Evolutionary conservation across 92 coral and sea anemone genomes (phyloP), one percentile per base, ranked within the genome.

Genomic region (Porites rus): DNA sequence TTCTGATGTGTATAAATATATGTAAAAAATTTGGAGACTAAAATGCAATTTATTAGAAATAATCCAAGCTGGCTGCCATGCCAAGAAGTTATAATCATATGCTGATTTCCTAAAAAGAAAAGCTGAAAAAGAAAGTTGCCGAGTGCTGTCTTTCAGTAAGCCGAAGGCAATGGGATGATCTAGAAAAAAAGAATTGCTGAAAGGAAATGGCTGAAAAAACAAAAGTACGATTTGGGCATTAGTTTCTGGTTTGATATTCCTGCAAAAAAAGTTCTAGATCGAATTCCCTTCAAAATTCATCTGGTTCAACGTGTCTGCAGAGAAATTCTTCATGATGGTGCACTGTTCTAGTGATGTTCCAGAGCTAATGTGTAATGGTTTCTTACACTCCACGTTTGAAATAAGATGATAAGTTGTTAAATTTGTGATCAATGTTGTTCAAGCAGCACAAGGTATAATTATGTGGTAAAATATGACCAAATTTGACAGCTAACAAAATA

Each of bases 171-270:
- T 73, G 22, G 62, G 87, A 1, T 17, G 82, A 77, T 77, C 94
- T 87, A 87, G 56, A 91, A 62, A 72, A 64, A 60, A 64, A 22
- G 24, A 22, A 81, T 61, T 77, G 84, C 87, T 86, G 88, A 90
- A 77, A 90, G 74, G 83, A 38, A 88, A 88, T 72, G 56, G 89
- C 91, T 87, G 88, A 87, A 89, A 86, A 85, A 91, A 84, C 80
- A 82, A 83, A 86, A 83, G 31, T 82, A 88, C 73, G 74, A 81
- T 82, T 87, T 84, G 46, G 82, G 78, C 81, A 79, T 89, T 89
- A 89, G 92, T 89, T 70, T 75, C 25, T 60, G 63, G 18, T 31
- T 74, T 10, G 70, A 31, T 38, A 17, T 31, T 65, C 77, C 77
- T 76, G 81, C 46, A 65, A 73, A 28, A 22, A 14, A 38, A 12